Evolutionary conservation across 2,888 invertebrate species (phyloP).

Genomic region (Eristalinus aeneus): DNA sequence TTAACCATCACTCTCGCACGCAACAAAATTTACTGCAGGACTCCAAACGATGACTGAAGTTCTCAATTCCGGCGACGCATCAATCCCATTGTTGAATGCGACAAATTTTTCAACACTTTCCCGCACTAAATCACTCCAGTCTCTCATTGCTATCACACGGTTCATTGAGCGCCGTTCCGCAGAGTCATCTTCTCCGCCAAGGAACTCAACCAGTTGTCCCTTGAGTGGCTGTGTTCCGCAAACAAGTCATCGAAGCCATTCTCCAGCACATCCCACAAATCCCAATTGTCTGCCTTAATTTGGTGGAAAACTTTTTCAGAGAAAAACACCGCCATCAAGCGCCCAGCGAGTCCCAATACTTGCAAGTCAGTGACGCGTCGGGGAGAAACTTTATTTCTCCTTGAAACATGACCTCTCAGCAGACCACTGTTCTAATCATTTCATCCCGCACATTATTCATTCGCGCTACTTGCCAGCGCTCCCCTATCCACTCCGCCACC

Average conservation of each 20-base stretch:
- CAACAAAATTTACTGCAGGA: too few relatives aligned
- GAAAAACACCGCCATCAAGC: background rate
- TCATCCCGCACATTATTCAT: constrained; percentile 60
- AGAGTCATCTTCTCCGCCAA: background rate
- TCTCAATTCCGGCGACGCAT: too few relatives aligned
- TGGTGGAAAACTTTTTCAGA: background rate
- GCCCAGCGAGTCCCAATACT: constrained; percentile 42
- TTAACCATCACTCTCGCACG: too few relatives aligned
- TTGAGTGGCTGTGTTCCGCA: background rate
- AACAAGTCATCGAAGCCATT: background rate
- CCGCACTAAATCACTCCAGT: background rate
- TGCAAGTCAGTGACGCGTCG: constrained; percentile 13
- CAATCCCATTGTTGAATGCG: too few relatives aligned
- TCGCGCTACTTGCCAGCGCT: constrained; percentile 1
- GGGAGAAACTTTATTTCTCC: constrained; percentile 49
- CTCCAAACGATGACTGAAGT: too few relatives aligned
- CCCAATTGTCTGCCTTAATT: background rate
- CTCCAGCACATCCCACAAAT: background rate
- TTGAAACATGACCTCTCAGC: constrained; percentile 64
- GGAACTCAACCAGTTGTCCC: background rate
- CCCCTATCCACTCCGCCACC: background rate
- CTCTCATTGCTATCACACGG: background rate
- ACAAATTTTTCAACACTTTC: background rate
- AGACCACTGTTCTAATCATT: constrained; percentile 62
- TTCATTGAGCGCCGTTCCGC: background rate